These are phyloP conservation scores for Neogobius melanostomus DNA, from an alignment of 2,113 vertebrate genomes.

Conservation along the genomic window DNA sequence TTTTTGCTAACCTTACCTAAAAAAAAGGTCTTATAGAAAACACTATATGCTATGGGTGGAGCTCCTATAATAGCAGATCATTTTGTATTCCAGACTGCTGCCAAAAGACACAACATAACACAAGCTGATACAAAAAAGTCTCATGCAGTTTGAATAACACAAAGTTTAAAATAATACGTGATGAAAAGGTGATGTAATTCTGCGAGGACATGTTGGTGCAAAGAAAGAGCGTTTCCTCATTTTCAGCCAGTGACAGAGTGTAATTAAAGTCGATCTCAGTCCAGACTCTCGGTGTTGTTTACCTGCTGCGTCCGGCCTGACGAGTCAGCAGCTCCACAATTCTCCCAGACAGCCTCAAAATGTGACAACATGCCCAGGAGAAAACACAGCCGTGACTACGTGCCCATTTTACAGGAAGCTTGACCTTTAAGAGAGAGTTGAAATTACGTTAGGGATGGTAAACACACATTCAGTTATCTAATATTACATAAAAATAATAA, in stretches of 20 bases:
- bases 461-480: background rate
- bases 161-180: background rate
- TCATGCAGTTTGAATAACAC: background rate
- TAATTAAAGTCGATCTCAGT: constrained; percentile 58
- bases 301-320: constrained; percentile 52
- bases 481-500: background rate
- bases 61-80: constrained; percentile 19
- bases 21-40: constrained; percentile 8
- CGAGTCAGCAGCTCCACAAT: constrained; percentile 46
- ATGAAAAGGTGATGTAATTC: background rate
- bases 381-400: constrained; percentile 27
- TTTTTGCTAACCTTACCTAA: background rate
- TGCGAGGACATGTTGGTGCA: constrained; percentile 15
- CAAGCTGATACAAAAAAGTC: background rate
- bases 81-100: constrained; percentile 15
- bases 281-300: constrained; percentile 65
- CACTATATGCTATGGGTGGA: constrained; percentile 5
- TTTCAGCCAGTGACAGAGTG: constrained; percentile 41
- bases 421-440: background rate
- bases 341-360: constrained; percentile 46
- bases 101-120: constrained; percentile 25
- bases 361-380: constrained; percentile 40
- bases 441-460: background rate
- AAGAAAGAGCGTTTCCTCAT: constrained; percentile 29
- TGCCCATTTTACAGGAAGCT: background rate